A percentile compares a stretch with the other conserved stretches of the same genome.
Conservation (phyloP, 2,113 vertebrate genomes). For the Misgurnus anguillicaudatus region DNA sequence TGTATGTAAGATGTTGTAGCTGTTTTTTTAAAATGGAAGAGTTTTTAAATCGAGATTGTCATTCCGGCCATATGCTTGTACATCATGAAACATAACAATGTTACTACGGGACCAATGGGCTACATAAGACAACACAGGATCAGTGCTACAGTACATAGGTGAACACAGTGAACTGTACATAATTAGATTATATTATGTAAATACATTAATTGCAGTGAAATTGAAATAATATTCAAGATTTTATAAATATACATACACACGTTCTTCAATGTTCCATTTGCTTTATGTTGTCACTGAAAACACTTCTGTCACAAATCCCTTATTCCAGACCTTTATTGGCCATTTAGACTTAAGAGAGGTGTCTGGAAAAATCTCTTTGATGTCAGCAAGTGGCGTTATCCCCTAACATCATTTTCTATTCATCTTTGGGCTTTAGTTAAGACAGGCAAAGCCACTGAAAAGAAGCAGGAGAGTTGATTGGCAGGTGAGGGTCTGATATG, state of each 20-base stretch:
- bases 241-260: not conserved
- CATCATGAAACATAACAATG: too few species aligned
- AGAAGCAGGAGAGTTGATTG: constrained; percentile 43
- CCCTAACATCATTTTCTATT: constrained; percentile 37
- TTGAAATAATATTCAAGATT: too few species aligned
- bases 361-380: constrained; percentile 43
- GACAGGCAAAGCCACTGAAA: constrained; percentile 40
- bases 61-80: too few species aligned
- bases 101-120: too few species aligned
- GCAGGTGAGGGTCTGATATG: constrained; percentile 43
- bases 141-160: too few species aligned
- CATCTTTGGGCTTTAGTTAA: constrained; percentile 48
- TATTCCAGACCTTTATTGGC: constrained; percentile 15
- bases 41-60: too few species aligned
- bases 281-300: constrained; percentile 5
- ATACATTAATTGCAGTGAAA: too few species aligned
- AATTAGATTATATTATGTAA: too few species aligned
- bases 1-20: too few species aligned
- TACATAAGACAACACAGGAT: too few species aligned
- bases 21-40: too few species aligned
- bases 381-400: constrained; percentile 14
- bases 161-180: too few species aligned
- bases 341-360: constrained; percentile 32
- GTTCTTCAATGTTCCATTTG: not conserved
- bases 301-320: constrained; percentile 8